Evolutionary conservation across 1,140 invertebrate genomes (phyloP).

Genomic region (Listronotus bonariensis): DNA sequence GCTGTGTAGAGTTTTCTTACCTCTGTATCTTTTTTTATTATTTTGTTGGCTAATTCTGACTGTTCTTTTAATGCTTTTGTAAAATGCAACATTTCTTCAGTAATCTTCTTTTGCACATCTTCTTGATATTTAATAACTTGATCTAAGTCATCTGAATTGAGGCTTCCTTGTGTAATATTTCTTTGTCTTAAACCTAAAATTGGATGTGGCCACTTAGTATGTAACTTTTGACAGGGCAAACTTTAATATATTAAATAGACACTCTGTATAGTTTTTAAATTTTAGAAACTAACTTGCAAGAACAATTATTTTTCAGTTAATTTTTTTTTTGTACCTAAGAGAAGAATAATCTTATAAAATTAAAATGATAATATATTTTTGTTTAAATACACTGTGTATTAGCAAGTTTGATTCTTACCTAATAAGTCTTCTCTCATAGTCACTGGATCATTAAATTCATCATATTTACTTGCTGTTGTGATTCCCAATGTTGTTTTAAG

Average conservation of each 20-base stretch:
- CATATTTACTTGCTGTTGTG: slow-evolving; percentile 39
- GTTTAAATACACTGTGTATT: too few species aligned
- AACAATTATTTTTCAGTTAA: too few species aligned
- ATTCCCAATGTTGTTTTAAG: slow-evolving; percentile 42
- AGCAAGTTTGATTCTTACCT: slow-evolving; percentile 24
- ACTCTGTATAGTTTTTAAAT: too few species aligned
- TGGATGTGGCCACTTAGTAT: too few species aligned
- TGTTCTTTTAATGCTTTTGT: slow-evolving; percentile 89
- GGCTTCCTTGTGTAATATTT: slow-evolving; percentile 30
- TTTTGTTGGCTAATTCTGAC: slow-evolving; percentile 78
- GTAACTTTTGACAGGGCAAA: too few species aligned
- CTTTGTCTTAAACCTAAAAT: slow-evolving; percentile 42
- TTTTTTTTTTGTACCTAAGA: too few species aligned
- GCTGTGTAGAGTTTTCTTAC: slow-evolving; percentile 58
- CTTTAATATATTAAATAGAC: too few species aligned
- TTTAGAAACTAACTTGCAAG: too few species aligned
- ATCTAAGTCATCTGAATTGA: slow-evolving; percentile 72
- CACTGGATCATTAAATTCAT: slow-evolving; percentile 38
- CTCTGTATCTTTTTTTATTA: slow-evolving; percentile 86
- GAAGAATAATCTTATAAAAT: too few species aligned
- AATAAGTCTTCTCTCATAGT: slow-evolving; percentile 44
- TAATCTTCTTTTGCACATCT: slow-evolving; percentile 87
- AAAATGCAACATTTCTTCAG: slow-evolving; percentile 89
- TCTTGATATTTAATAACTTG: slow-evolving; percentile 83
- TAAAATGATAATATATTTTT: too few species aligned